Evolutionary conservation across 2,797 vertebrate species (phyloP), one percentile per base, ranked within the genome.

Genomic region (Sandelia bainsii): DNA sequence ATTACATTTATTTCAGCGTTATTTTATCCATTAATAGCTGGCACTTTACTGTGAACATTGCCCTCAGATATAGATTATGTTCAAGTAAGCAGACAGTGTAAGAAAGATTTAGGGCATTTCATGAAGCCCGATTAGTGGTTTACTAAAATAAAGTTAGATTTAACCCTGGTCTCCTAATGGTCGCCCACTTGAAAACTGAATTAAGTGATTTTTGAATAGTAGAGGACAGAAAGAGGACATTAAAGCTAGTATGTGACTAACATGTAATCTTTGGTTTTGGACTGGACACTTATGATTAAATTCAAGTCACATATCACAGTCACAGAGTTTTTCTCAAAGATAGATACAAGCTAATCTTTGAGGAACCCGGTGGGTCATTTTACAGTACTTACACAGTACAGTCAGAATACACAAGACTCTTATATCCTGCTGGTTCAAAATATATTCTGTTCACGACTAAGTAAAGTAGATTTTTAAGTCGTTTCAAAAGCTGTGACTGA

Each of bases 21-120:
- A 85, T 89, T 87, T 90, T 87, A 89, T 81, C 72, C 85, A 88
- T 88, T 91, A 91, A 90, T 75, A 85, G 73, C 69, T 72, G 78
- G 58, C 76, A 86, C 79, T 89, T 89, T 85, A 53, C 85, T 84
- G 68, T 79, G 76, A 82, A 84, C 68, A 66, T 58, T 62, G 88
- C 89, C 88, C 67, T 68, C 62, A 81, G 90, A 81, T 83, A 64
- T 54, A 84, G 79, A 89, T 87, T 85, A 80, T 68, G 72, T 80
- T 86, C 51, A 83, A 84, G 87, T 87, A 85, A 84, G 69, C 80
- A 85, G 77, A 84, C 79, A 81, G 81, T 71, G 79, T 68, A 84
- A 81, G 46, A 77, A 60, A 84, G 77, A 88, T 87, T 77, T 61
- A 59, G 76, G 81, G 59, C 48, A 51, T 81, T 68, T 75, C 62